Evolutionary conservation across 2,113 vertebrate genomes (phyloP).

Genomic region (pig (Sus scrofa)): T2T-Sscrofa CM000818.6:60678501-60679000

Average conservation of each 20-base stretch:
- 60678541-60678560: neutral
- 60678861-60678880: neutral
- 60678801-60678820: neutral
- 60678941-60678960: conserved; percentile 26
- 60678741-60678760: neutral
- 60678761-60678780: neutral
- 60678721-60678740: neutral
- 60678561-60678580: neutral
- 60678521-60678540: neutral
- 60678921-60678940: neutral
- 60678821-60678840: neutral
- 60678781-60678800: neutral
- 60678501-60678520: neutral
- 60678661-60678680: neutral
- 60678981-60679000: neutral
- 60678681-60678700: neutral
- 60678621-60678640: neutral
- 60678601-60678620: neutral
- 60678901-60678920: conserved; percentile 30
- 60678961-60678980: neutral
- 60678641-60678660: neutral
- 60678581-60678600: neutral
- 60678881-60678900: neutral
- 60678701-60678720: neutral
- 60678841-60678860: neutral